These are phyloP conservation scores for Pheucticus melanocephalus DNA, from an alignment of 2,113 vertebrate genomes.

Conservation along the genomic window DNA sequence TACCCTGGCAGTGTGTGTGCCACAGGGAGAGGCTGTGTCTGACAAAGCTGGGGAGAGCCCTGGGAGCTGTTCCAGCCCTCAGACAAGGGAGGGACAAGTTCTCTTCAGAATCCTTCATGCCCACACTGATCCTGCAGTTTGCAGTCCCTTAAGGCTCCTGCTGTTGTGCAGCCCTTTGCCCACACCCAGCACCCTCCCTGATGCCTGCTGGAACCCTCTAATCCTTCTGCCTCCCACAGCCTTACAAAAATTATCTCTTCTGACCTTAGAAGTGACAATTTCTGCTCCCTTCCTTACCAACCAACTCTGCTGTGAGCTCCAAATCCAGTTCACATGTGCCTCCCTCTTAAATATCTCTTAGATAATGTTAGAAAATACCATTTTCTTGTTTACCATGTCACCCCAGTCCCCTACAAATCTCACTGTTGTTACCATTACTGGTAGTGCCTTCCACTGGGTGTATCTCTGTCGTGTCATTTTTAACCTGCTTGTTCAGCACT, in stretches of 20 bases:
- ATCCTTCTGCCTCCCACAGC: background rate
- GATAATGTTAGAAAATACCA: background rate
- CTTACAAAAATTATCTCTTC: background rate
- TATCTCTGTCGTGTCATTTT: background rate
- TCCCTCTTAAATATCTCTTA: background rate
- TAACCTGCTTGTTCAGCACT: background rate
- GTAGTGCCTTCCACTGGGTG: background rate
- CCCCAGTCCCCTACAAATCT: background rate
- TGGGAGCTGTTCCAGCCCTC: background rate
- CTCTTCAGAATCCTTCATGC: background rate
- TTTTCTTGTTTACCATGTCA: background rate
- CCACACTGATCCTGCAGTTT: rapidly evolving
- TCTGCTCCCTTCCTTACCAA: background rate
- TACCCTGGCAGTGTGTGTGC: background rate
- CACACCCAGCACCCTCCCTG: background rate
- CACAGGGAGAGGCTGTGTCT: background rate
- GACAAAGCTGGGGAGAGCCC: background rate
- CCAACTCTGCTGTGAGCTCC: background rate
- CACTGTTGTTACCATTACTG: background rate
- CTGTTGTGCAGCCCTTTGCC: background rate
- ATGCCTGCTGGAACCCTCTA: background rate
- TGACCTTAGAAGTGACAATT: background rate
- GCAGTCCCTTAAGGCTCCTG: background rate
- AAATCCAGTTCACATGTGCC: background rate
- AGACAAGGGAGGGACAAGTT: background rate